Percentiles rank a stretch among this genome's conserved stretches.
These are phyloP conservation scores for Malurus elegans DNA, from an alignment of 2,113 vertebrate genomes.

Conservation along the genomic window DNA sequence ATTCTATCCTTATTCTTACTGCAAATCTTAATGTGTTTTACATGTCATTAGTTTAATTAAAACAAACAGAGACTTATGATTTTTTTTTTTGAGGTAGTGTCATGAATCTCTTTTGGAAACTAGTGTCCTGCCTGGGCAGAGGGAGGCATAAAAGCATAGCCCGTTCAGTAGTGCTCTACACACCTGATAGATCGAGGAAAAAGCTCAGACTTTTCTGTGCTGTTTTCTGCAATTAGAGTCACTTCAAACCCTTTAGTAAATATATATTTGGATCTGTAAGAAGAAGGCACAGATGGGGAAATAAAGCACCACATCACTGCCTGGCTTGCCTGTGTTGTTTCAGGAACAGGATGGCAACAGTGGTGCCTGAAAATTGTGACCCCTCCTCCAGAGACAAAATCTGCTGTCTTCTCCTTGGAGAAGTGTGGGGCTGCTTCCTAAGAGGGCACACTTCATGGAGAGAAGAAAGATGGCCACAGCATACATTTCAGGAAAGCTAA, in stretches of 20 bases:
- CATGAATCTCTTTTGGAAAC: neutral
- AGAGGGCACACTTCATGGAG: neutral
- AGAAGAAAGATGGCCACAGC: neutral
- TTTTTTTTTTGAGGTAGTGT: neutral
- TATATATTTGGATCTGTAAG: neutral
- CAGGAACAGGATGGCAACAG: neutral
- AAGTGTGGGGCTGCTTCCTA: neutral
- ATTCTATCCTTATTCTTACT: neutral
- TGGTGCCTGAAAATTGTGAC: neutral
- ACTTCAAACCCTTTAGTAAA: neutral
- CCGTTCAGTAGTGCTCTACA: neutral
- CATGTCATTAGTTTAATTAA: neutral
- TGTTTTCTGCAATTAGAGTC: neutral
- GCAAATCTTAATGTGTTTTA: neutral
- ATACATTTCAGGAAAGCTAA: neutral
- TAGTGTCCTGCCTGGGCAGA: neutral
- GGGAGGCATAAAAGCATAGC: neutral
- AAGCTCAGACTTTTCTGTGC: neutral
- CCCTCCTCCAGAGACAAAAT: neutral
- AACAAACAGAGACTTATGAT: neutral
- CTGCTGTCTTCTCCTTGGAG: neutral
- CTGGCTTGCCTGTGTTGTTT: neutral
- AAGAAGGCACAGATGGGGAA: neutral
- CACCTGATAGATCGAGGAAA: neutral
- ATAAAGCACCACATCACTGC: accelerated